A percentile compares a stretch with the other conserved stretches of the same genome.
Conservation (phyloP, 2,797 vertebrate species). For the Rhynchotus rufescens region DNA sequence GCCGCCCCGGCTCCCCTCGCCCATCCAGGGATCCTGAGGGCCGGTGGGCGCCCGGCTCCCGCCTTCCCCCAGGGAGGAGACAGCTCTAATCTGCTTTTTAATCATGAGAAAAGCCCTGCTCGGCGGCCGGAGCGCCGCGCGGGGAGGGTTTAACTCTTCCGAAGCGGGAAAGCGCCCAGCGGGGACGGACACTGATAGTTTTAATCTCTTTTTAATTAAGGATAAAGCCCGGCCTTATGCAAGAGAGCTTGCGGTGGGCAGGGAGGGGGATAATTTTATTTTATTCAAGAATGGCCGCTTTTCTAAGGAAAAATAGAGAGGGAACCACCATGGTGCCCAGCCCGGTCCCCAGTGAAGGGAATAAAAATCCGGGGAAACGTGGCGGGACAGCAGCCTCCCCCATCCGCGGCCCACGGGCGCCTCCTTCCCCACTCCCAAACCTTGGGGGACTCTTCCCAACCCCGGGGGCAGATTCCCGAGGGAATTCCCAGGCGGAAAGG, state of each 20-base stretch:
- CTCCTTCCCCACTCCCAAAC: background rate
- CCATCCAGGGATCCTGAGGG: background rate
- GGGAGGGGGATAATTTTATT: background rate
- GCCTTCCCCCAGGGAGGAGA: background rate
- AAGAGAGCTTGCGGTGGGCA: conserved; percentile 13
- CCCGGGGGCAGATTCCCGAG: too few species aligned
- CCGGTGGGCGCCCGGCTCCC: fast-evolving
- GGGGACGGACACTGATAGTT: conserved; percentile 70
- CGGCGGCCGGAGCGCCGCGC: background rate
- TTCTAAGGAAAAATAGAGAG: background rate
- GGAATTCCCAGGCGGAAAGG: background rate
- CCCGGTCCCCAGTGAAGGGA: conserved; percentile 26
- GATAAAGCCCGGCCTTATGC: conserved; percentile 69
- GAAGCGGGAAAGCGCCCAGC: conserved; percentile 39
- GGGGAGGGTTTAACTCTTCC: conserved; percentile 54
- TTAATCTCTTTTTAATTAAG: conserved; percentile 84
- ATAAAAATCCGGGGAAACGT: background rate
- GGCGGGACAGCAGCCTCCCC: background rate
- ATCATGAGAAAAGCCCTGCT: conserved; percentile 56
- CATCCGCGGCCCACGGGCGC: background rate
- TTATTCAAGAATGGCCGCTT: background rate
- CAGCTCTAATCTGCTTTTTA: conserved; percentile 57
- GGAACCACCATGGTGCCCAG: background rate
- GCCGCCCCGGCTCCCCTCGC: background rate
- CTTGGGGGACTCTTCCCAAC: too few species aligned